Evolutionary conservation across 2,888 invertebrate genomes (phyloP), one percentile per base, ranked within the genome.

Genomic region (Baccha elongata): DNA sequence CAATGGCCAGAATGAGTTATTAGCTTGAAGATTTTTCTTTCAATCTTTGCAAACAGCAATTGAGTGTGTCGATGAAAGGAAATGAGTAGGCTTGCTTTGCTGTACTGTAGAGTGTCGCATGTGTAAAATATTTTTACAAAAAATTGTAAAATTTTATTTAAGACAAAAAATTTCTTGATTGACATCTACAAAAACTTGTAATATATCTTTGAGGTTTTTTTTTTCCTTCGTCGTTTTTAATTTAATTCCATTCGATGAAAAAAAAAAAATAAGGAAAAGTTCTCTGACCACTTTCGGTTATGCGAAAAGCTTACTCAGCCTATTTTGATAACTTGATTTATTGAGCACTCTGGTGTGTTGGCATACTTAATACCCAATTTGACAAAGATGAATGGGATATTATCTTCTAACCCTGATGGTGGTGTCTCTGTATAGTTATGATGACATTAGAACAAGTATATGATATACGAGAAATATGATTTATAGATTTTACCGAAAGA

Each of bases 1-100:
- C 71, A 42, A 58, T 78, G 48, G 78, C 37, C 55, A 50, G 60
- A 68, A 74, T 80, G 80, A 80, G 64, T 80, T 80, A 80, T 80
- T 74, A 58, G 74, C 80, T 69, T 53, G 42, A 58, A 68, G 58
- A 74, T 64, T 35, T 68, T 69, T 53, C 13, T 42, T 48, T 29
- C 5, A 13, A 21, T 8, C 26, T n/a, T n/a, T 11, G n/a, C 11
- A 35, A 17, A 6, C 1, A 2, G 46, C 5, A 11, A 26, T 21
- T 37, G 21, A 26, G 13, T 2, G 10, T 10, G 23, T 29, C 40
- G 52, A 4, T 17, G 55, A 74, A 62, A 76, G 76, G 81, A 81
- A 81, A 44, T 81, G 76, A 48, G 81, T 81, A 62, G 81, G 81
- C 44, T 52, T 69, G 46, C 19, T 35, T 52, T 17, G 23, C 13